Evolutionary conservation across 2,113 vertebrate genomes (phyloP), one percentile per base, ranked within the genome.

Genomic region (Sander lucioperca): DNA sequence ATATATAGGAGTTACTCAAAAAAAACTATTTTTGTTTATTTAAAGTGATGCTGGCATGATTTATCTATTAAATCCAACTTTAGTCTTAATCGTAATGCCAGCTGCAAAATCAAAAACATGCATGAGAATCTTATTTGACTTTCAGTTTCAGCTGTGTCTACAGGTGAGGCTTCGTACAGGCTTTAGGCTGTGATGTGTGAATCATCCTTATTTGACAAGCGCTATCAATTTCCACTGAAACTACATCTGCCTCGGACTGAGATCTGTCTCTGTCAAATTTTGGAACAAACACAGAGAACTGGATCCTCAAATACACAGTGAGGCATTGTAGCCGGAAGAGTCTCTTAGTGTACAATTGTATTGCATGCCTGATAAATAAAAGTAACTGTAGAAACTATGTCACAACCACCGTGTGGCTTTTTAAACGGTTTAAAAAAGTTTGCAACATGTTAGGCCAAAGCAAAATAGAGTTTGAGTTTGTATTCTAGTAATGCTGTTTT

Each of bases 131-230:
- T 27, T 45, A 16, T 68, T 30, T 45, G 64, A 47, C 47, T 5
- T n/a, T 50, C 19, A 39, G 50, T 30, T 23, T 48, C 30, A 68
- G 68, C 14, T n/a, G 66, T 47, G 58, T 62, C 48, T 39, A 5
- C 65, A 80, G 81, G 75, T 80, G 66, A 67, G 68, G 51, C 77
- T 51, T 68, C 10, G 21, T 0, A 0, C 14, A 12, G 50, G 63
- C 78, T 74, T 6, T 18, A 43, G 78, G 67, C 73, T 68, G 77
- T 48, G 27, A 15, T 10, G 71, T 57, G 73, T 69, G 69, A 70
- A 66, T 85, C 67, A 79, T 71, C 21, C 1, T 18, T 19, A 57
- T 87, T 58, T 80, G 81, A 87, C 81, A 77, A 48, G 81, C 15
- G 36, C 66, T 67, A 83, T 83, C 30, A 61, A 73, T 83, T 76